Conservation (phyloP, 2,888 invertebrate genomes). For the Tipula confusa region DNA sequence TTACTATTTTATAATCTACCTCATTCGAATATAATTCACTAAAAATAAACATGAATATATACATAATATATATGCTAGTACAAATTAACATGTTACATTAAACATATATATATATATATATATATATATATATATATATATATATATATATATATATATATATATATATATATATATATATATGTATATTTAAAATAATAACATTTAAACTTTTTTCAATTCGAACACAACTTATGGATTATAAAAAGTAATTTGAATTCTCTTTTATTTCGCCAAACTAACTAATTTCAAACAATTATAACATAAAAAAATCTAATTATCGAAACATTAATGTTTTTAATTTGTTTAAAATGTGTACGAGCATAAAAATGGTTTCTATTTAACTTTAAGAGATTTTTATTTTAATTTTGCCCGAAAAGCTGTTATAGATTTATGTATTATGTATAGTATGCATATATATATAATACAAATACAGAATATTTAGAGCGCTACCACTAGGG, state of each 20-base stretch:
- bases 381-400: background rate
- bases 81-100: conserved; percentile 3
- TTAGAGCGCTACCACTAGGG: background rate
- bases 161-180: too few relatives aligned
- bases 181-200: background rate
- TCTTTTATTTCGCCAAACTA: background rate
- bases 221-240: background rate
- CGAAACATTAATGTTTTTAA: conserved; percentile 12
- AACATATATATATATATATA: too few relatives aligned
- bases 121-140: too few relatives aligned
- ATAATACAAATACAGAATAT: too few relatives aligned
- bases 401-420: conserved; percentile 20
- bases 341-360: background rate
- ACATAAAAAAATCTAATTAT: background rate
- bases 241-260: background rate
- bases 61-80: background rate
- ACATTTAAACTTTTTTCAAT: background rate
- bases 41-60: too few relatives aligned
- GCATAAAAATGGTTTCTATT: background rate
- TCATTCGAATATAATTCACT: too few relatives aligned
- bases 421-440: background rate
- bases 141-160: too few relatives aligned
- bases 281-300: conserved; percentile 25
- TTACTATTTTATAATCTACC: background rate
- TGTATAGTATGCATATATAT: background rate